Conservation (phyloP, 2,113 vertebrate species). For the Menura novaehollandiae region DNA sequence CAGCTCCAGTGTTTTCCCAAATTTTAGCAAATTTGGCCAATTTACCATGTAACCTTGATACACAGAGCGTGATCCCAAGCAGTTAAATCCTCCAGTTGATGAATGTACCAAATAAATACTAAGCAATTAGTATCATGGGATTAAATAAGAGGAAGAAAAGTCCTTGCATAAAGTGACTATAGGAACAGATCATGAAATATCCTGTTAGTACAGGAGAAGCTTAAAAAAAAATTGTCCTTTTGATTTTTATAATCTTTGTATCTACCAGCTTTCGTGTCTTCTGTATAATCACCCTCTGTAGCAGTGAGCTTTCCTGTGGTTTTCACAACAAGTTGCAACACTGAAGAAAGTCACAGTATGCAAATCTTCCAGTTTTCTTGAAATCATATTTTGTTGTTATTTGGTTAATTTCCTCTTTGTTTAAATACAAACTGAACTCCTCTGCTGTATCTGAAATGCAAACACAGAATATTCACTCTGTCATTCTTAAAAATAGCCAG, state of each 20-base stretch:
- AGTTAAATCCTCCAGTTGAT: background rate
- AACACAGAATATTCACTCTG: background rate
- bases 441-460: constrained; percentile 63
- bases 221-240: background rate
- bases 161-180: background rate
- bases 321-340: constrained; percentile 67
- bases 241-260: too few species aligned
- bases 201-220: background rate
- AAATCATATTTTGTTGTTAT: constrained; percentile 66
- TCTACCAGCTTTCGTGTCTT: constrained; percentile 56
- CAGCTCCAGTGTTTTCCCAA: background rate
- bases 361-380: constrained; percentile 55
- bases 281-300: constrained; percentile 58
- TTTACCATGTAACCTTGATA: background rate
- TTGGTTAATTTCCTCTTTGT: constrained; percentile 61
- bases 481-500: background rate
- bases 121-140: background rate
- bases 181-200: background rate
- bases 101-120: background rate
- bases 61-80: background rate
- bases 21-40: background rate
- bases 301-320: constrained; percentile 10
- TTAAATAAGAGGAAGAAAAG: background rate
- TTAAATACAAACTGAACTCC: constrained; percentile 64
- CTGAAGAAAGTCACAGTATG: constrained; percentile 72